A percentile compares a stretch with the other conserved stretches of the same genome.
phyloP scores from a whole-genome alignment of 2,797 vertebrate species.

The Okamejei kenojei region DNA sequence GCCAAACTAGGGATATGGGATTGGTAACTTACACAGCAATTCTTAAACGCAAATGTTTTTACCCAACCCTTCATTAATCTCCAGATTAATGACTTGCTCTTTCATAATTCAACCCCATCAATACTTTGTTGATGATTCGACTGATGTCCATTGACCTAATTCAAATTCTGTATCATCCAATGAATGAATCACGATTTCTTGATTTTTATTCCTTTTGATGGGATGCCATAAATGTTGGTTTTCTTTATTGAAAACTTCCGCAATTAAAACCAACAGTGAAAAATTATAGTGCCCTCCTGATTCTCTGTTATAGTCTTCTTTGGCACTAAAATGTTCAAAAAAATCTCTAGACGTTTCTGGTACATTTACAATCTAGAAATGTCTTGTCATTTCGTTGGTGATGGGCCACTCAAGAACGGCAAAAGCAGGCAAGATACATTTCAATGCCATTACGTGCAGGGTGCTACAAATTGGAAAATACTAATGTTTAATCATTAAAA shows the following conservation, averaged over 20 bases:
- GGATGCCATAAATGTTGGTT: background rate
- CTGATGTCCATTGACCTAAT: background rate
- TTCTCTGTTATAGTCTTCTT: background rate
- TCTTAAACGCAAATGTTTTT: background rate
- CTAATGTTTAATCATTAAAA: background rate
- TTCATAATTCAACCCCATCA: background rate
- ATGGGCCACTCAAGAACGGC: background rate
- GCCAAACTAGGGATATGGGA: background rate
- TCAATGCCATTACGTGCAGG: background rate
- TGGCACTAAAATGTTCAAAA: background rate
- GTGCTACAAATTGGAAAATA: background rate
- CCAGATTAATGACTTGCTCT: background rate
- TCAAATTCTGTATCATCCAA: background rate
- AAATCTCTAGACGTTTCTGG: background rate
- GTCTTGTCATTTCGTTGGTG: background rate
- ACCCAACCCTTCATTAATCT: background rate
- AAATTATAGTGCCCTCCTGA: background rate
- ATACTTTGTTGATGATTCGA: background rate
- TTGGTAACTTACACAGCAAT: background rate
- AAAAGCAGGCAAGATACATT: conserved; percentile 3
- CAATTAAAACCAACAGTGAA: background rate
- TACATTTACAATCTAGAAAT: background rate
- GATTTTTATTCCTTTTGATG: background rate
- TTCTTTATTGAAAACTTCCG: background rate
- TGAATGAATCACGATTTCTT: background rate